These are phyloP conservation scores for Meiosimyza platycephala DNA, from an alignment of 2,888 invertebrate genomes.

Conservation along the genomic window DNA sequence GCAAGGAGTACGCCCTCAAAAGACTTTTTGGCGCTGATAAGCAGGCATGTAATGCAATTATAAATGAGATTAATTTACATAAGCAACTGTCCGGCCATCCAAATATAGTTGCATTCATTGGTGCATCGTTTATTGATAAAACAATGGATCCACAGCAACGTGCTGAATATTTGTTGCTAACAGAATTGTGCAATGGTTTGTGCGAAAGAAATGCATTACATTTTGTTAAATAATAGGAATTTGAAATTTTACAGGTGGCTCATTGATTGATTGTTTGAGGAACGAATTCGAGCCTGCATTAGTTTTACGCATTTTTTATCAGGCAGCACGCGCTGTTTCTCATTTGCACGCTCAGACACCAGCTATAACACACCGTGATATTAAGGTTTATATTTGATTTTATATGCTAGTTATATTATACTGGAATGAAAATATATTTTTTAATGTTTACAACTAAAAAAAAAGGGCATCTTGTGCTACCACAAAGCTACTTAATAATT, in stretches of 20 bases:
- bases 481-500: too few species aligned
- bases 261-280: constrained; percentile 63
- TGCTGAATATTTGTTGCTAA: constrained; percentile 90
- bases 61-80: constrained; percentile 85
- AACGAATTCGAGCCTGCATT: constrained; percentile 68
- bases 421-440: too few species aligned
- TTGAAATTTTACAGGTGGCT: constrained; percentile 58
- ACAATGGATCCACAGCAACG: constrained; percentile 82
- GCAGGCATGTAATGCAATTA: constrained; percentile 81
- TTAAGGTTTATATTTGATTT: constrained; percentile 74
- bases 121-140: constrained; percentile 85
- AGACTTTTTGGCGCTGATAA: constrained; percentile 86
- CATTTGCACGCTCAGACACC: constrained; percentile 93
- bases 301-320: constrained; percentile 89
- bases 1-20: constrained; percentile 93
- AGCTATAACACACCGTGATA: constrained; percentile 94
- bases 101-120: constrained; percentile 90
- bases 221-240: not conserved
- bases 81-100: constrained; percentile 92
- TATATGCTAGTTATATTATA: too few species aligned
- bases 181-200: constrained; percentile 89
- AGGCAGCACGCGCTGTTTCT: constrained; percentile 88
- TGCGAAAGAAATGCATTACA: not conserved
- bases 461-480: too few species aligned
- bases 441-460: too few species aligned